Evolutionary conservation across 2,797 vertebrate species (phyloP), one percentile per base, ranked within the genome.

Genomic region (Hirundo rustica): DNA sequence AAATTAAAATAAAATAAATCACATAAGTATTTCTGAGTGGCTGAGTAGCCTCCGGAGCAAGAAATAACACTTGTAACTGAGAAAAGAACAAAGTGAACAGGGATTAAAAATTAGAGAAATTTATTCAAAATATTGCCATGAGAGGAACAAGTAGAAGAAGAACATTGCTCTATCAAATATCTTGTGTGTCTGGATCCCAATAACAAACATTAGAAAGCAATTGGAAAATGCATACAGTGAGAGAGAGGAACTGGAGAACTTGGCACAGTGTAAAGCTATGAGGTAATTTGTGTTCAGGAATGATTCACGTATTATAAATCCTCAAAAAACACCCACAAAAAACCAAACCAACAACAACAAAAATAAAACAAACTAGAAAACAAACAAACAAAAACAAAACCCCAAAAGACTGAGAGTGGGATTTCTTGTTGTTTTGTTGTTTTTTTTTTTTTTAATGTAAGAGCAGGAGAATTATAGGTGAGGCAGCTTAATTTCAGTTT

Each of bases 41-140:
- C 66, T 95, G 95, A 96, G 84, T 88, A 97, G 92, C 73, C 45
- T 95, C 60, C 84, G 68, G 60, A 95, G 79, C 73, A 97, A 94
- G 96, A 97, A 96, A 73, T 87, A 94, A 95, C 93, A 95, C 96
- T 95, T 96, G 77, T 84, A 64, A 76, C 85, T 95, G 62, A 94
- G 97, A 89, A 95, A 87, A 92, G 48, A 68, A 58, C 85, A 58
- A 57, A 74, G 51, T 61, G 89, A 89, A 74, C 5, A 10, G 66
- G 82, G 58, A 50, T 61, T 94, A 53, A 65, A 54, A 86, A 78
- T 89, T 57, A 85, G 47, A 75, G 50, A 50, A 19, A 38, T 73
- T 93, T 75, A 78, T 84, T 94, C 62, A 65, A 68, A 57, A 11
- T n/a, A 61, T 7, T 54, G 32, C 50, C 30, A 7, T 54, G 36